Percentiles rank a stretch among this genome's conserved stretches.
Evolutionary conservation across 2,797 vertebrate genomes (phyloP).

Genomic region (Bucorvus abyssinicus): DNA sequence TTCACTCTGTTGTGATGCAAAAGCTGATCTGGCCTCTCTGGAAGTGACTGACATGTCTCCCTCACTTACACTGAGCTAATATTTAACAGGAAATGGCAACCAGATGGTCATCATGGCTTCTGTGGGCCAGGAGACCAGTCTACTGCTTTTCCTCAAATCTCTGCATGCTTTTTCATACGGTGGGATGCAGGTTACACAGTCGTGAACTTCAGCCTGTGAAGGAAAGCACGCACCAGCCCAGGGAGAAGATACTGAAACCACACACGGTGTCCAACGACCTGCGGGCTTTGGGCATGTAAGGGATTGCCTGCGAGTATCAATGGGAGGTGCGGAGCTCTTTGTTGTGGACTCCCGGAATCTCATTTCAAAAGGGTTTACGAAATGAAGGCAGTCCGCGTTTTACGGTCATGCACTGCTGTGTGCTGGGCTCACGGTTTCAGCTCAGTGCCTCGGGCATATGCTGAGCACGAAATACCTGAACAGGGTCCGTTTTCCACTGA

Average conservation of each 20-base stretch:
- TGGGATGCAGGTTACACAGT: neutral
- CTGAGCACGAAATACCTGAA: neutral
- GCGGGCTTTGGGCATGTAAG: neutral
- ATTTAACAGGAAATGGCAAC: neutral
- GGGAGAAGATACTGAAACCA: neutral
- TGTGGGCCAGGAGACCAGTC: neutral
- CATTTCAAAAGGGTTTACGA: neutral
- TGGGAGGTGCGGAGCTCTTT: neutral
- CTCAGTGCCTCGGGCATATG: neutral
- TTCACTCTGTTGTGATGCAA: neutral
- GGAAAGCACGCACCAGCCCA: neutral
- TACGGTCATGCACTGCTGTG: neutral
- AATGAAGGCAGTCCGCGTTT: neutral
- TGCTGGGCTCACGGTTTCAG: neutral
- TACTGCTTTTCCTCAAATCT: neutral
- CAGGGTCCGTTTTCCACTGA: neutral
- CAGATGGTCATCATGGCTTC: neutral
- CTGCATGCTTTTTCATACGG: neutral
- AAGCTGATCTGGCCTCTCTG: neutral
- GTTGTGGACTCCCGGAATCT: neutral
- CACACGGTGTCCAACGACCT: neutral
- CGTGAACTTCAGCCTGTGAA: neutral
- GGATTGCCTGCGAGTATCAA: neutral
- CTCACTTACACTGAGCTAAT: neutral
- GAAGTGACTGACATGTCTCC: neutral